A percentile compares a stretch with the other conserved stretches of the same genome.
These are phyloP conservation scores for Epizoanthus scotinus DNA, from an alignment of 92 coral and sea anemone species.

Conservation along the genomic window DNA sequence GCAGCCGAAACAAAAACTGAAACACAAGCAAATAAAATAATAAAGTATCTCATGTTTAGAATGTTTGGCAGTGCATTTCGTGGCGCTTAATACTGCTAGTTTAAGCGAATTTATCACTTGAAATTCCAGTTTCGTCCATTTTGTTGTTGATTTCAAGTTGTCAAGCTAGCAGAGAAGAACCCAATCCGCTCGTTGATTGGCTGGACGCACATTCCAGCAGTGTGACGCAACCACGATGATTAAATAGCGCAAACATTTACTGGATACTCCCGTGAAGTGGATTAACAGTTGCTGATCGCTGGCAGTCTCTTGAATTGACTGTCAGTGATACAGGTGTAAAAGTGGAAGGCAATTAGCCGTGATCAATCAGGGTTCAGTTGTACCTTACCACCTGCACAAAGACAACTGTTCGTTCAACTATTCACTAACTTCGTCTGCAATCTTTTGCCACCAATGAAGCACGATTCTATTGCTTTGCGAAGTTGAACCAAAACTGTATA, in stretches of 20 bases:
- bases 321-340: not conserved
- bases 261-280: not conserved
- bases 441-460: too few species aligned
- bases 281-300: not conserved
- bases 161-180: not conserved
- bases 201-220: slow-evolving; percentile 6
- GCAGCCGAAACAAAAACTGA: slow-evolving; percentile 30
- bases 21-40: not conserved
- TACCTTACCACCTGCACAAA: slow-evolving; percentile 28
- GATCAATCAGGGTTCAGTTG: not conserved
- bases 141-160: not conserved
- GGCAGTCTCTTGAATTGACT: not conserved
- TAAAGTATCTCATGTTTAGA: not conserved
- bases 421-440: not conserved
- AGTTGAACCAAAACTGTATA: too few species aligned
- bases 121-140: not conserved
- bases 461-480: too few species aligned
- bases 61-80: slow-evolving; percentile 9
- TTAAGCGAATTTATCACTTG: not conserved
- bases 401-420: not conserved
- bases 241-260: slow-evolving; percentile 24
- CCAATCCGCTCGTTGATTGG: slow-evolving; percentile 4
- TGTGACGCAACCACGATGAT: slow-evolving; percentile 23
- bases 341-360: not conserved
- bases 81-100: not conserved